Evolutionary conservation across 2,113 vertebrate genomes (phyloP), one percentile per base, ranked within the genome.

Genomic region (Ceyx margarethae): DNA sequence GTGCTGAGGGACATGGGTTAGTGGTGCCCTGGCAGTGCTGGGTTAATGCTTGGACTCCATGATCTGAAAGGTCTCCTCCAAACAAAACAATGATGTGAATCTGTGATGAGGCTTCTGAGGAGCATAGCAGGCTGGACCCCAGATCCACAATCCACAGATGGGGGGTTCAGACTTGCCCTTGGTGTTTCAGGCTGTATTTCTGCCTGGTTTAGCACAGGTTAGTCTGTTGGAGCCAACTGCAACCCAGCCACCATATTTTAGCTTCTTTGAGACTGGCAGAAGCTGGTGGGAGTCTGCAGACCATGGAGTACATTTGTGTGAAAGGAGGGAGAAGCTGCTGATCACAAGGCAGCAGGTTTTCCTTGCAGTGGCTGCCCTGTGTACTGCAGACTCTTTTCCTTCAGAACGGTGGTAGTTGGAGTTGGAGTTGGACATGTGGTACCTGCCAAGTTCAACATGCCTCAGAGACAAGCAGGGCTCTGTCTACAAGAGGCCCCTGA

Each of bases 401-500:
- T 87, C 9, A 1, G 89, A 94, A 97, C 96, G 95, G 95, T 90
- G 89, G 96, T 61, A 29, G 94, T 93, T 97, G 94, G 81, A 89
- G 90, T 69, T 96, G 96, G 97, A 97, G 89, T 53, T 76, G 89
- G 92, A 79, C 12, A 3, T 6, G 43, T 1, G 0, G 42, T 64
- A 96, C 91, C 94, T 95, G 97, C 98, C 98, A 98, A 98, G 80
- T 95, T 94, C 97, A 97, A 97, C 95, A 97, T 21, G 40, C 80
- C 85, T 93, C 6, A 0, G 72, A 96, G 94, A 97, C 97, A 97
- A 97, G 94, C 87, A 71, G 53, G 7, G 77, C 93, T 96, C 91
- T 97, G 64, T 96, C 87, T 6, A 1, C 2, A 22, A 95, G 84
- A 95, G 95, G 76, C 87, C 85, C 93, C 80, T 5, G 2, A 33